These are phyloP conservation scores for Dusona sp. DNA, from an alignment of 2,888 invertebrate species.

Conservation along the genomic window DNA sequence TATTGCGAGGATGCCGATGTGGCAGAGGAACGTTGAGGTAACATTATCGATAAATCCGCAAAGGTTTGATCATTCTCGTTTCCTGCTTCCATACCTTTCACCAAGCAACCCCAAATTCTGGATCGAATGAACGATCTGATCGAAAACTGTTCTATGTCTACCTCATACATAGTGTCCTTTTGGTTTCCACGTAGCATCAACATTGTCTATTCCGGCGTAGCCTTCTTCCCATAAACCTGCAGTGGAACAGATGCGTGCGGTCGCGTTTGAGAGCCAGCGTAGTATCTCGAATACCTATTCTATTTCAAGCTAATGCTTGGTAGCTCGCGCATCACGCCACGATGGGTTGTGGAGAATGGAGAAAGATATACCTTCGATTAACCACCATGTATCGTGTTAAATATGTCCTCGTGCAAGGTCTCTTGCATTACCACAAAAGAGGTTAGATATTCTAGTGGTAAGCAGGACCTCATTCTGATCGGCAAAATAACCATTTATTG, in stretches of 20 bases:
- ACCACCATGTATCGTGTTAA: slow-evolving; percentile 57
- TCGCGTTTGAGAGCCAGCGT: slow-evolving; percentile 76
- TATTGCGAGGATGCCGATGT: slow-evolving; percentile 54
- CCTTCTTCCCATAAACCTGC: slow-evolving; percentile 72
- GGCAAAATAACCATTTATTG: slow-evolving; percentile 54
- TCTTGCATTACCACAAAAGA: slow-evolving; percentile 29
- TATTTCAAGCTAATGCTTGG: slow-evolving; percentile 72
- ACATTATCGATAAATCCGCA: slow-evolving; percentile 83
- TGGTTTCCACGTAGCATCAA: slow-evolving; percentile 12
- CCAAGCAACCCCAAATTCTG: slow-evolving; percentile 11
- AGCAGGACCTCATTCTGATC: slow-evolving; percentile 34
- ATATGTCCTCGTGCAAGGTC: slow-evolving; percentile 40
- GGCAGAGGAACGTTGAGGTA: slow-evolving; percentile 66
- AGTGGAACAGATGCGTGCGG: slow-evolving; percentile 79
- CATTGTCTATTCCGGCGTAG: slow-evolving; percentile 28
- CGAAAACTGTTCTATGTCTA: slow-evolving; percentile 28
- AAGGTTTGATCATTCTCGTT: slow-evolving; percentile 73
- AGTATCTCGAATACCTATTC: slow-evolving; percentile 67
- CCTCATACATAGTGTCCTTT: slow-evolving; percentile 35
- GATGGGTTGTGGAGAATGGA: slow-evolving; percentile 21
- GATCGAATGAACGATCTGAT: slow-evolving; percentile 29
- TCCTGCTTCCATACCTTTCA: slow-evolving; percentile 27
- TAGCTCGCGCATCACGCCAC: slow-evolving; percentile 49
- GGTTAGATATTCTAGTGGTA: slow-evolving; percentile 21
- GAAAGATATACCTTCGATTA: slow-evolving; percentile 43